These are phyloP conservation scores for Sinodicranocentrus sp. DNA, from an alignment of 2,888 invertebrate genomes.

Conservation along the genomic window DNA sequence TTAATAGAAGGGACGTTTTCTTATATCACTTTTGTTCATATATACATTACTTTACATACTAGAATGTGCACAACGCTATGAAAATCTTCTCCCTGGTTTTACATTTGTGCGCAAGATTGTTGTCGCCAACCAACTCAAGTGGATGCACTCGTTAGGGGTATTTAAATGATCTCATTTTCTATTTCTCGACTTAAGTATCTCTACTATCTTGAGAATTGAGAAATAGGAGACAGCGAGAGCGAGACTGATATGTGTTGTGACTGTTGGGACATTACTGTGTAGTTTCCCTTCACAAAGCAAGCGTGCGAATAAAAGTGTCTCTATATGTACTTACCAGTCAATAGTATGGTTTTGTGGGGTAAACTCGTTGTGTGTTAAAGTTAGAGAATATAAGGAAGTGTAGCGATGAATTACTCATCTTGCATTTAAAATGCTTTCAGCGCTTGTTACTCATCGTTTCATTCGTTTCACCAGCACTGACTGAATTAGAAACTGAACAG, in stretches of 20 bases:
- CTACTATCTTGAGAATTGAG: conserved; percentile 51
- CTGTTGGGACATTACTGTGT: no score
- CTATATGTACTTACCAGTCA: background rate
- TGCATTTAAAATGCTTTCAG: conserved; percentile 2
- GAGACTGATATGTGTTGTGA: conserved; percentile 36
- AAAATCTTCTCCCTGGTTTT: background rate
- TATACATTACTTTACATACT: background rate
- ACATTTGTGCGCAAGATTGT: background rate
- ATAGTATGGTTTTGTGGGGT: conserved; percentile 11
- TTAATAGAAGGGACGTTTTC: conserved; percentile 13
- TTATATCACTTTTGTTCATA: background rate
- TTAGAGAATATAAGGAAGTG: conserved; percentile 2
- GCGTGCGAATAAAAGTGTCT: no score
- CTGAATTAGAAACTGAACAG: no score
- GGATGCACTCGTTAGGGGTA: conserved; percentile 54
- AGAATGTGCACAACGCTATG: background rate
- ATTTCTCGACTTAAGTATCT: conserved; percentile 55
- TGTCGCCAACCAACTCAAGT: conserved; percentile 41
- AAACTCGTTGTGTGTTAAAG: background rate
- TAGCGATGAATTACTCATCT: conserved; percentile 3
- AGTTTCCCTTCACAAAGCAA: no score
- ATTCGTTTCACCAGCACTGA: no score
- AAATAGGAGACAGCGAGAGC: conserved; percentile 43
- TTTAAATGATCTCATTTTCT: conserved; percentile 65
- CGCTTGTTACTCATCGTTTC: no score